Percentiles rank a stretch among this genome's conserved stretches.
Evolutionary conservation across 2,888 invertebrate genomes (phyloP).

Genomic region (Mycalesis mineus): DNA sequence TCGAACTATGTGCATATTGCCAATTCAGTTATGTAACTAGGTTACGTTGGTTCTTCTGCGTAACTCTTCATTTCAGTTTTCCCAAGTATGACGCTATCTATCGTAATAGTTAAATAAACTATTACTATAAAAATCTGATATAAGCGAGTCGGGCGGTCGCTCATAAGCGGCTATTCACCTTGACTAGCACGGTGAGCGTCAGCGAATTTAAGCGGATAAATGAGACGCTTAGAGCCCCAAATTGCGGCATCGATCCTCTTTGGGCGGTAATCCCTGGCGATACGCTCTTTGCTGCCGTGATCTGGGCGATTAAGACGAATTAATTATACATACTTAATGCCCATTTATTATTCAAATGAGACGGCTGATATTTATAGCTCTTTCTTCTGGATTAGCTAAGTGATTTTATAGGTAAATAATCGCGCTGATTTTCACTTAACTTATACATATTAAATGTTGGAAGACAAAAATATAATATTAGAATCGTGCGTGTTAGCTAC

Average conservation of each 20-base stretch:
- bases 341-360: slow-evolving; percentile 32
- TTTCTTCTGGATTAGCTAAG: slow-evolving; percentile 22
- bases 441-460: too few relatives aligned
- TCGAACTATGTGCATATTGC: too few relatives aligned
- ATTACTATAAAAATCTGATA: neutral
- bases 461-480: too few relatives aligned
- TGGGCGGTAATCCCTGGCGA: slow-evolving; percentile 38
- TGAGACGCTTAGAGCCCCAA: slow-evolving; percentile 39
- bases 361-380: slow-evolving; percentile 25
- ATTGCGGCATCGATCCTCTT: slow-evolving; percentile 43
- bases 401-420: slow-evolving; percentile 14
- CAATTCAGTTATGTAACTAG: too few relatives aligned
- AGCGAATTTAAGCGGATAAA: slow-evolving; percentile 35
- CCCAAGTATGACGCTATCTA: too few relatives aligned
- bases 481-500: too few relatives aligned
- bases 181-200: neutral
- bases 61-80: too few relatives aligned
- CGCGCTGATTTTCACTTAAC: neutral
- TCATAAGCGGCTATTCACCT: neutral
- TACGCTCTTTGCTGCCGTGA: slow-evolving; percentile 43
- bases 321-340: slow-evolving; percentile 45
- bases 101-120: too few relatives aligned
- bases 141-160: neutral
- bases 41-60: too few relatives aligned
- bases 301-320: slow-evolving; percentile 48